Base-by-base conservation (phyloP, 2,113 vertebrate genomes). In the Recurvirostra avosetta region DNA sequence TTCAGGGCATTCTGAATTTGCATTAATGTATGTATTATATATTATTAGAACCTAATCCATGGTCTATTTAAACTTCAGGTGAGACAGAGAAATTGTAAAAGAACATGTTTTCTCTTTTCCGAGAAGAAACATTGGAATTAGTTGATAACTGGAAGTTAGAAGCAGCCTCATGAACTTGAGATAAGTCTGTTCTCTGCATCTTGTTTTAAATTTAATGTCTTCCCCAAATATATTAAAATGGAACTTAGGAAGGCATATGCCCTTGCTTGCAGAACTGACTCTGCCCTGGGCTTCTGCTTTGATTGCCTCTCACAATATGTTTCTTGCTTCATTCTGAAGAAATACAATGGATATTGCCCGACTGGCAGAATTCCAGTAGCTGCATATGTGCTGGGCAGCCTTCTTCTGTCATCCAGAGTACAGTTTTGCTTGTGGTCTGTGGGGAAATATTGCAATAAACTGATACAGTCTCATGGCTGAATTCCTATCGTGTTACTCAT, bases 361-460 rank as follows among this genome's bases (percentile, higher is more conserved):
- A 53, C 79, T 94, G 95, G 92, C 88, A 96, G 52, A 75, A 66
- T 87, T 97, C 96, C 91, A 96, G 70, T 78, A 50, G 63, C 36
- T 94, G 73, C 90, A 88, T 92, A 92, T 94, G 94, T 88, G 68
- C 72, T 79, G 88, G 94, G 80, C 80, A 94, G 83, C 49, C 86
- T 74, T 89, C 58, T 88, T 91, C 88, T 87, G 73, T 94, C 56
- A 85, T 94, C 76, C 73, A 91, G 80, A 86, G n/a, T 25, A 81
- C 52, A 65, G 76, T 96, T 96, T 95, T 92, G 72, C 95, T 68
- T 96, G 65, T 75, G 79, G 56, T 94, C 92, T 92, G 61, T 65
- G 76, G 91, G 86, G 88, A 95, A 94, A 95, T 96, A 92, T 75
- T 92, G 43, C 80, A 96, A 92, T 91, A 95, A 97, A 94, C 73